Conservation (phyloP, 2,888 invertebrate genomes). For the Pseudococcus longispinus region DNA sequence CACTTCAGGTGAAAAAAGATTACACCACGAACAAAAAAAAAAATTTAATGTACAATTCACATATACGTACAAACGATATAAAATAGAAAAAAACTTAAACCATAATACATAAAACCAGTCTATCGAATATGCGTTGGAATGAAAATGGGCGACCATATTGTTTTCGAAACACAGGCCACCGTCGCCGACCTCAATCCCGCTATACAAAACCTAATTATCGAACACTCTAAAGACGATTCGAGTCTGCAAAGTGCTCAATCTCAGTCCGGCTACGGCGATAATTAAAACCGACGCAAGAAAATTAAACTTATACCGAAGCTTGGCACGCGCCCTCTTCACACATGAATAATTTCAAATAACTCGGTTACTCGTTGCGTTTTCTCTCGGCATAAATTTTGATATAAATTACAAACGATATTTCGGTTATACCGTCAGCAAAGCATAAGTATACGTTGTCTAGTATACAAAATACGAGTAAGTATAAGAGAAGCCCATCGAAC, state of each 20-base stretch:
- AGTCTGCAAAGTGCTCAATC: neutral
- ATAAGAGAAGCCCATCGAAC: neutral
- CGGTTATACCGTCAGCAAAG: neutral
- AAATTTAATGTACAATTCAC: constrained; percentile 25
- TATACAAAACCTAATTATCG: neutral
- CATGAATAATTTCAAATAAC: constrained; percentile 8
- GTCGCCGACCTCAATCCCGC: neutral
- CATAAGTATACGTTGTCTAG: neutral
- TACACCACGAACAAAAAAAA: constrained; percentile 10
- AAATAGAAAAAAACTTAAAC: neutral
- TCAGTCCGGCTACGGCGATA: neutral
- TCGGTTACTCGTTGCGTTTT: neutral
- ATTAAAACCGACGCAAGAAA: constrained; percentile 10
- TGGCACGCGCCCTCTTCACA: constrained; percentile 5
- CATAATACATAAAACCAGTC: constrained; percentile 23
- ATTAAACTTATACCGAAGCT: neutral
- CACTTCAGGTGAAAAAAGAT: neutral
- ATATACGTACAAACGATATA: constrained; percentile 36
- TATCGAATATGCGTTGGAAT: neutral
- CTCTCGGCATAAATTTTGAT: neutral
- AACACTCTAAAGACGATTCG: neutral
- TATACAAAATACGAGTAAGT: no score
- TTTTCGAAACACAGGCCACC: neutral
- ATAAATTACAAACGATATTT: neutral
- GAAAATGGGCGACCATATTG: neutral